Base-by-base conservation (phyloP, 2,888 invertebrate genomes). In the Phoronis australis region DNA sequence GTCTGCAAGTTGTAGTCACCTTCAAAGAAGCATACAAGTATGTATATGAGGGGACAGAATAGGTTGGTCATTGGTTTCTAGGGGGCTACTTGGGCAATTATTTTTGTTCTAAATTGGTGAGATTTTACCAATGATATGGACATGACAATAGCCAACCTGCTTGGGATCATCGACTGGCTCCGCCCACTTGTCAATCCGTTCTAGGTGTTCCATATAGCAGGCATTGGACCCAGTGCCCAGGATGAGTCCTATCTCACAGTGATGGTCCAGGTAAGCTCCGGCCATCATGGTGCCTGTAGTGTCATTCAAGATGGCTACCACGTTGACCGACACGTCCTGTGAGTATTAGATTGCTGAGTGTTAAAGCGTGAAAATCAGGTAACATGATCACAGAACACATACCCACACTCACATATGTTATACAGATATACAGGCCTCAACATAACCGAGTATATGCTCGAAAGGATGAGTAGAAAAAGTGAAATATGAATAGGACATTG, bases 181-280 rank as follows among this genome's bases (percentile, higher is more conserved):
- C 73, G 85, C 85, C 87, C 87, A 87, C 72, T 85, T 86, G 62
- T 81, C 80, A 49, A 87, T 86, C 59, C 83, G 82, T 40, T 82
- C 81, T n/a, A 85, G 84, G 37, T 82, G 80, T 79, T 90, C 89
- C 73, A 89, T 81, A 77, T 88, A 90, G 67, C 87, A 87, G 4
- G 86, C 87, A 79, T 90, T 90, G 31, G 85, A 85, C 1, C 90
- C 89, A 25, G 88, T 88, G 39, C 88, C 89, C 74, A 21, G 18
- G 61, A 90, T 88, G 53, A 88, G 82, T 9, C 86, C 88, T 57
- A 89, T 84, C 66, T 82, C 82, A 38, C 84, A 84, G 21, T 81
- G 77, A 9, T 77, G 80, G 64, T 87, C 84, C 45, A 81, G 64
- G 51, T 83, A 82, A 4, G 86, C 85, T n/a, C 86, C 87, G 48